These are phyloP conservation scores for Arenaria interpres DNA, from an alignment of 2,113 vertebrate genomes.

Conservation along the genomic window DNA sequence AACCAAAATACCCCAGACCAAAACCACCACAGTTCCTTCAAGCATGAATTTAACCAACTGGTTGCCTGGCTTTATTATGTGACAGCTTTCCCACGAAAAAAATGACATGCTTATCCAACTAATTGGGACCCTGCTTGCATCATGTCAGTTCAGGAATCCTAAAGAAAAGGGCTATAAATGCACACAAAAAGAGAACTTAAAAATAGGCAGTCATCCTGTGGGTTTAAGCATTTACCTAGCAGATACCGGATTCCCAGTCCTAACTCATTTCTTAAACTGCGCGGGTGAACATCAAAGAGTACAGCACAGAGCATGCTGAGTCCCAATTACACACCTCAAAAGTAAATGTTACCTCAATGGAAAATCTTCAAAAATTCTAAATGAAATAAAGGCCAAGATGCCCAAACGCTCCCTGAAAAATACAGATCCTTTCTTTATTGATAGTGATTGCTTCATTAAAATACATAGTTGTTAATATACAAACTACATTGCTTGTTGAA, in stretches of 20 bases:
- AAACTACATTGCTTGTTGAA: not conserved
- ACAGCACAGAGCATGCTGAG: conserved; percentile 51
- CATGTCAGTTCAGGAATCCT: not conserved
- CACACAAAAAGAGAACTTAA: not conserved
- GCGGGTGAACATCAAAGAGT: conserved; percentile 68
- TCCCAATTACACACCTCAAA: conserved; percentile 71
- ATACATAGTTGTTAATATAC: not conserved
- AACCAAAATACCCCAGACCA: not conserved
- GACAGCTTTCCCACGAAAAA: not conserved
- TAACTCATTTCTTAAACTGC: conserved; percentile 68
- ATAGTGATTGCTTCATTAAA: not conserved
- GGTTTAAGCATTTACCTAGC: conserved; percentile 59
- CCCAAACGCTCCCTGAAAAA: conserved; percentile 37
- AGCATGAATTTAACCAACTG: not conserved
- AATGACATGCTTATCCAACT: conserved; percentile 26
- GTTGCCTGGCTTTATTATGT: not conserved
- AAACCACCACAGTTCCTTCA: not conserved
- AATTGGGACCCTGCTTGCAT: conserved; percentile 26
- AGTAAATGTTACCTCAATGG: conserved; percentile 64
- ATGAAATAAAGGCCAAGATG: conserved; percentile 46
- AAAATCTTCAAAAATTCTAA: conserved; percentile 64
- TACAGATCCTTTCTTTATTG: not conserved
- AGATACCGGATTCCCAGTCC: conserved; percentile 48
- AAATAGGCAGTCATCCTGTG: not conserved
- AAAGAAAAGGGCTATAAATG: not conserved